A percentile compares a stretch with the other conserved stretches of the same genome.
phyloP scores from a whole-genome alignment of 2,888 invertebrate genomes.

The Idaea dimidiata region DNA sequence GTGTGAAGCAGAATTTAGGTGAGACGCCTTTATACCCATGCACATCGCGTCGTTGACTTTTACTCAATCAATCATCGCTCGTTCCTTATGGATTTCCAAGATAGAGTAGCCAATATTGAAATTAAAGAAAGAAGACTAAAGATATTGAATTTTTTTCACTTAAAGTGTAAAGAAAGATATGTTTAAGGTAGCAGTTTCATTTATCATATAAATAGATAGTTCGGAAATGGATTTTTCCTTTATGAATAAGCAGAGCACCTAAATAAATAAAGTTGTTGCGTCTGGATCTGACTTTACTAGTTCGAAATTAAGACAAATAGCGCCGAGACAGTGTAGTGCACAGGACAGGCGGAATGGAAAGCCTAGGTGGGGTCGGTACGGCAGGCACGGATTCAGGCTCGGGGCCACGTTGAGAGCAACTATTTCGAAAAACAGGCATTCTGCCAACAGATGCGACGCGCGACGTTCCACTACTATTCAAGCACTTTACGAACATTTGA shows the following conservation, averaged over 20 bases:
- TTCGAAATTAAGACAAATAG: slow-evolving; percentile 54
- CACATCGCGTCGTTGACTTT: not conserved
- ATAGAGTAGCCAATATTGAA: slow-evolving; percentile 12
- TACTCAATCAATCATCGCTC: slow-evolving; percentile 25
- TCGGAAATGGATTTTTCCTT: slow-evolving; percentile 19
- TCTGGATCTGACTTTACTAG: slow-evolving; percentile 44
- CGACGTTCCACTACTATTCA: slow-evolving; percentile 41
- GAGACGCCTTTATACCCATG: not conserved
- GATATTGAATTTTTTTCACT: not conserved
- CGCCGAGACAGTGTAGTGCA: slow-evolving; percentile 36
- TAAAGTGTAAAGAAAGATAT: not conserved
- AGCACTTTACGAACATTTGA: slow-evolving; percentile 38
- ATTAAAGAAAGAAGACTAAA: not conserved
- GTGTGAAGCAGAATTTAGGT: not conserved
- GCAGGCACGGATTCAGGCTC: slow-evolving; percentile 34
- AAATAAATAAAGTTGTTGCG: slow-evolving; percentile 29
- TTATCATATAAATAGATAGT: not conserved
- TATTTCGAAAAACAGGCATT: slow-evolving; percentile 54
- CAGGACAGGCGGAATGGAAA: slow-evolving; percentile 40
- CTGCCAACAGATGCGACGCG: slow-evolving; percentile 57
- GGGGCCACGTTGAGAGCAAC: slow-evolving; percentile 38
- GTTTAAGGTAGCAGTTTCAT: not conserved
- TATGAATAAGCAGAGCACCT: slow-evolving; percentile 26
- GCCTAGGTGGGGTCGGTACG: slow-evolving; percentile 32
- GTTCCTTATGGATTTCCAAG: slow-evolving; percentile 15